A percentile compares a stretch with the other conserved stretches of the same genome.
Evolutionary conservation across 2,113 vertebrate species (phyloP).

Genomic region (Serilophus lunatus): DNA sequence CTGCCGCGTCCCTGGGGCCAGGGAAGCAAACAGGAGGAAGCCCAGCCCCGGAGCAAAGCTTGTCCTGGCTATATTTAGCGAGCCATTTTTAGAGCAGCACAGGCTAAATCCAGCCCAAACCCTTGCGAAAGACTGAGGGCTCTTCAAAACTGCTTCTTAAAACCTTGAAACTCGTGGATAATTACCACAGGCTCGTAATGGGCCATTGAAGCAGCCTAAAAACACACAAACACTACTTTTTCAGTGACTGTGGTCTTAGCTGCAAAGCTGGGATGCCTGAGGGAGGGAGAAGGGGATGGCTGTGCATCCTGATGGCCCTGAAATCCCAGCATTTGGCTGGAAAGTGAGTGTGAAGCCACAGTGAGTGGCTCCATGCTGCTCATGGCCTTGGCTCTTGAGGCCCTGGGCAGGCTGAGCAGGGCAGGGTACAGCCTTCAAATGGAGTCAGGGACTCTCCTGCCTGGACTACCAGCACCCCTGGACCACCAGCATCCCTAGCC

Average conservation of each 20-base stretch:
- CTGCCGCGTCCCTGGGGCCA: background rate
- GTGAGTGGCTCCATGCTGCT: rapidly evolving
- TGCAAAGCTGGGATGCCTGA: background rate
- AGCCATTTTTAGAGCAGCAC: constrained; percentile 18
- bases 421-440: background rate
- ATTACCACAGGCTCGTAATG: background rate
- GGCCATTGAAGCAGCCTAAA: background rate
- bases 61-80: constrained; percentile 28
- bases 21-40: background rate
- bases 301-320: background rate
- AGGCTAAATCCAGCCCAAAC: constrained; percentile 9
- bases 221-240: background rate
- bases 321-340: background rate
- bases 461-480: background rate
- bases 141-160: background rate
- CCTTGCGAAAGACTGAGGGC: background rate
- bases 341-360: background rate
- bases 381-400: background rate
- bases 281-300: background rate
- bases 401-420: rapidly evolving
- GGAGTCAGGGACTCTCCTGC: background rate
- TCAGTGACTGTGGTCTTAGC: background rate
- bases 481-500: no score
- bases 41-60: background rate
- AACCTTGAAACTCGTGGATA: background rate